These are phyloP conservation scores for Sminthurinus signatus DNA, from an alignment of 1,140 invertebrate species.

Conservation along the genomic window DNA sequence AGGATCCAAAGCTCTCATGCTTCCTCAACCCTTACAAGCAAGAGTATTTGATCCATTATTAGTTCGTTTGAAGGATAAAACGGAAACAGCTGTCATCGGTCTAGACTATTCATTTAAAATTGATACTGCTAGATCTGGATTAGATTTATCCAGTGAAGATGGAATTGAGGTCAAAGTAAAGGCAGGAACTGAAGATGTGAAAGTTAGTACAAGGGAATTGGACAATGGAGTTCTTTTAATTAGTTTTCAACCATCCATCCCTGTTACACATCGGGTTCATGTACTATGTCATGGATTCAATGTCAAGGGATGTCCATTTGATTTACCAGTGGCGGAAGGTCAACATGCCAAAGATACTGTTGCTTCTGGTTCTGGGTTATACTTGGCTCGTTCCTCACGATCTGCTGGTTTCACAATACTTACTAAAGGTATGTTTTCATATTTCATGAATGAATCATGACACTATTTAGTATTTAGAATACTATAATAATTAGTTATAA, in stretches of 20 bases:
- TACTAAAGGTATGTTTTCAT: constrained; percentile 27
- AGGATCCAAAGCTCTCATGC: constrained; percentile 26
- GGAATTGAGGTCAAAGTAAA: constrained; percentile 64
- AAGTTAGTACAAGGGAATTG: constrained; percentile 49
- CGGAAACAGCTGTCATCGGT: constrained; percentile 68
- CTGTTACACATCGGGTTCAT: constrained; percentile 72
- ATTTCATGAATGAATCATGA: no score
- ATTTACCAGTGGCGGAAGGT: constrained; percentile 43
- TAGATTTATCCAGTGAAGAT: constrained; percentile 60
- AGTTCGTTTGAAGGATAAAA: constrained; percentile 68
- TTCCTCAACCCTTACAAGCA: constrained; percentile 56
- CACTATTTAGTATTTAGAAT: no score
- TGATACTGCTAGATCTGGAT: constrained; percentile 63
- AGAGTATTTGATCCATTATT: constrained; percentile 79
- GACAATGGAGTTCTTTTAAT: constrained; percentile 55
- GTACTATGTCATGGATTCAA: constrained; percentile 70
- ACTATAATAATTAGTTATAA: no score
- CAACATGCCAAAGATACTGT: constrained; percentile 45
- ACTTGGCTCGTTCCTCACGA: constrained; percentile 30
- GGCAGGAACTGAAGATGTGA: constrained; percentile 50
- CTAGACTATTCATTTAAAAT: constrained; percentile 70
- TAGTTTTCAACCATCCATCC: constrained; percentile 73
- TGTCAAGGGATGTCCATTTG: constrained; percentile 49
- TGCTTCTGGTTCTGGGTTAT: constrained; percentile 30
- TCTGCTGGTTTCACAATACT: constrained; percentile 39